These are phyloP conservation scores for Crotalus tigris DNA, from an alignment of 2,113 vertebrate species.

Conservation along the genomic window DNA sequence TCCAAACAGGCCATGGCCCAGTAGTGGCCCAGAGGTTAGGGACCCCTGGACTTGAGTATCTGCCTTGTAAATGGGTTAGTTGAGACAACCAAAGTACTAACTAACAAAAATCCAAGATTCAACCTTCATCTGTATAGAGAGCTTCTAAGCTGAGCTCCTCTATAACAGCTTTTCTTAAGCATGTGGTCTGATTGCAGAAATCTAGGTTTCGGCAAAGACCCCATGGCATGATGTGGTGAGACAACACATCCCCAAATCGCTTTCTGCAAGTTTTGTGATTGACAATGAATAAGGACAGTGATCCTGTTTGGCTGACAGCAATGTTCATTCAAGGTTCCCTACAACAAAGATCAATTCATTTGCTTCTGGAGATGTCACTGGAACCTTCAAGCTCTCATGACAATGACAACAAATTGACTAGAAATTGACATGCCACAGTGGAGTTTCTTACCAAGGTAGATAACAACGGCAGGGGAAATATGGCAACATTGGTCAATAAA, in stretches of 20 bases:
- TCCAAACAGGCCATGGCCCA: background rate
- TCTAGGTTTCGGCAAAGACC: background rate
- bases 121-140: background rate
- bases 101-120: background rate
- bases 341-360: conserved; percentile 53
- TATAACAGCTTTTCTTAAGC: background rate
- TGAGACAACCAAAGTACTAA: background rate
- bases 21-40: too few relatives aligned
- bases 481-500: conserved; percentile 52
- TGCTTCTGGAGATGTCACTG: conserved; percentile 53
- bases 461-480: conserved; percentile 59
- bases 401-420: conserved; percentile 53
- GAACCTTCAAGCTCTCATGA: conserved; percentile 55
- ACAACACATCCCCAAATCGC: background rate
- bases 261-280: conserved; percentile 23
- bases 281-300: conserved; percentile 43
- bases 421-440: conserved; percentile 30
- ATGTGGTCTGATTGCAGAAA: background rate
- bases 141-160: background rate
- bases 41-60: background rate
- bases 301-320: conserved; percentile 33
- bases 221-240: background rate
- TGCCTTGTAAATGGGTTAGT: background rate
- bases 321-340: conserved; percentile 51
- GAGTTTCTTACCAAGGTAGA: conserved; percentile 48